These are phyloP conservation scores for Meta bourneti DNA, from an alignment of 2,888 invertebrate species.

Conservation along the genomic window DNA sequence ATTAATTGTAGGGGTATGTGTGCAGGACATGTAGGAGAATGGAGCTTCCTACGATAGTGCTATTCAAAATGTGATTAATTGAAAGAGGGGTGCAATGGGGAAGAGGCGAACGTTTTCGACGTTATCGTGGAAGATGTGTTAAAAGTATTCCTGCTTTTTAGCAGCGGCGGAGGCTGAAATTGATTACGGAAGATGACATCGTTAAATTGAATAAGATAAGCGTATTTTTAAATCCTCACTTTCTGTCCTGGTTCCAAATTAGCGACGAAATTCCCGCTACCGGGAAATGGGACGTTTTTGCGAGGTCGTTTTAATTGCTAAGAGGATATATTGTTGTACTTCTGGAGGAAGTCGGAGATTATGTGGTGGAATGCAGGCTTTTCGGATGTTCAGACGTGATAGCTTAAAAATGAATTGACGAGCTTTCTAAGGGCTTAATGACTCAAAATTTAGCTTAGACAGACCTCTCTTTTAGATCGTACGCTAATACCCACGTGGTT, in stretches of 20 bases:
- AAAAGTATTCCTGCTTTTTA: background rate
- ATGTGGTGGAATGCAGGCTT: too few relatives aligned
- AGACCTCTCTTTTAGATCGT: too few relatives aligned
- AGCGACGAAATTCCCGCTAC: background rate
- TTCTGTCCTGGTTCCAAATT: background rate
- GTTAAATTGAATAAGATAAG: background rate
- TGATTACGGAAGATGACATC: background rate
- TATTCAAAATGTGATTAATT: background rate
- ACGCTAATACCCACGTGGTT: too few relatives aligned
- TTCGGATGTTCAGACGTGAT: too few relatives aligned
- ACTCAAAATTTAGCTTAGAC: too few relatives aligned
- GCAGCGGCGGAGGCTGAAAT: background rate
- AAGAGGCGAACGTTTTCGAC: background rate
- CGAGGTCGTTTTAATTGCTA: background rate
- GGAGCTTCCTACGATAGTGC: background rate
- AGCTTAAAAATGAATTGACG: too few relatives aligned
- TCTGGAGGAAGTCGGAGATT: too few relatives aligned
- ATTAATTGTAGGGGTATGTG: background rate
- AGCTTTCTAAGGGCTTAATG: too few relatives aligned
- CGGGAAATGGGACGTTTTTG: background rate
- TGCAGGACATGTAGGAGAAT: background rate
- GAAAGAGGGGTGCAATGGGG: background rate
- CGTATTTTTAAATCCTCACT: background rate
- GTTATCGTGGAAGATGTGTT: background rate
- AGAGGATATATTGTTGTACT: too few relatives aligned